Conservation (phyloP, 2,888 invertebrate species). For the Caradrina kadenii region DNA sequence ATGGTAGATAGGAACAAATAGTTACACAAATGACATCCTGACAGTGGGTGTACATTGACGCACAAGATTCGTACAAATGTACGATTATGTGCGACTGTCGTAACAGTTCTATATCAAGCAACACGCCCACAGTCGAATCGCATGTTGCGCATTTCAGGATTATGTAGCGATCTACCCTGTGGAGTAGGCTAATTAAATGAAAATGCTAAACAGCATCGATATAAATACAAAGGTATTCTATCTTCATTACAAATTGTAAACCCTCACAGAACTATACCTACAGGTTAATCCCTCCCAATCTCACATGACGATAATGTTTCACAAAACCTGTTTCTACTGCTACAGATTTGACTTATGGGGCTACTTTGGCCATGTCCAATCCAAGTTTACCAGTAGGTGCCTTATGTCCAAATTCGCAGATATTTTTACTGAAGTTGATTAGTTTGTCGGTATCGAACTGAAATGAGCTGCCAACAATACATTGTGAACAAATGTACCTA, state of each 20-base stretch:
- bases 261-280: background rate
- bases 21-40: background rate
- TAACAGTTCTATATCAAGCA: conserved; percentile 14
- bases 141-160: conserved; percentile 25
- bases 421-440: background rate
- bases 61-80: background rate
- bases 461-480: conserved; percentile 23
- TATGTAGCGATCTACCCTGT: conserved; percentile 1
- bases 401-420: background rate
- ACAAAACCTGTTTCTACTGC: too few relatives aligned
- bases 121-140: conserved; percentile 7
- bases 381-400: background rate
- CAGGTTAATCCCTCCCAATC: too few relatives aligned
- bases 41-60: background rate
- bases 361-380: too few relatives aligned
- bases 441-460: conserved; percentile 4
- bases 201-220: conserved; percentile 5
- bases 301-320: background rate
- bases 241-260: too few relatives aligned
- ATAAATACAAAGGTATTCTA: background rate
- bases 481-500: conserved; percentile 17
- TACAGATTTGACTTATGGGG: too few relatives aligned
- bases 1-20: background rate
- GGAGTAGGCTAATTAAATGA: conserved; percentile 4
- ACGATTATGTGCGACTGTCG: conserved; percentile 1